These are phyloP conservation scores for Hylaeus volcanicus DNA, from an alignment of 1,140 invertebrate genomes.

Conservation along the genomic window DNA sequence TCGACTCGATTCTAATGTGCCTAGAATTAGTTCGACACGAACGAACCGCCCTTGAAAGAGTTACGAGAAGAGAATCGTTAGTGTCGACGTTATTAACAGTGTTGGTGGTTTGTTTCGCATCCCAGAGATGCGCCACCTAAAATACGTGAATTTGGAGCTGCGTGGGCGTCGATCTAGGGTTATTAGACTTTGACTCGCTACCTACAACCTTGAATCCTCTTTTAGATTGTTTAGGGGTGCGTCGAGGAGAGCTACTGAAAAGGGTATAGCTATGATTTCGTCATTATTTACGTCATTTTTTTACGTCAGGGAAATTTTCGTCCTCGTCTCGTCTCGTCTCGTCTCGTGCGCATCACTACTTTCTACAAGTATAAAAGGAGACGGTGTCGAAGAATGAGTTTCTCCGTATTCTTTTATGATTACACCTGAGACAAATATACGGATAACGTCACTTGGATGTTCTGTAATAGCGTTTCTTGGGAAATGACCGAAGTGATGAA, in stretches of 20 bases:
- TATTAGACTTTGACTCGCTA: not conserved
- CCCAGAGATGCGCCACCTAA: not conserved
- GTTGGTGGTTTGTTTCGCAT: not conserved
- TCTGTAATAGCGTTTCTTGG: not conserved
- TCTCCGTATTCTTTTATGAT: not conserved
- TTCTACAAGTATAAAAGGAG: not conserved
- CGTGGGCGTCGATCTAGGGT: not conserved
- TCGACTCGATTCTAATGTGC: conserved; percentile 16
- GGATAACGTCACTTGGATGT: not conserved
- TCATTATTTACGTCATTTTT: not conserved
- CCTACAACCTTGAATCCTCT: not conserved
- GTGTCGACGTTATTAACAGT: not conserved
- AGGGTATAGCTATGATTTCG: not conserved
- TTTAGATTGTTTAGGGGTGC: not conserved
- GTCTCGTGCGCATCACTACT: too few species aligned
- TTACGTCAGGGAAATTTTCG: too few species aligned
- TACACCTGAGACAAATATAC: not conserved
- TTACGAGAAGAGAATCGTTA: not conserved
- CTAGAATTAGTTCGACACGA: not conserved
- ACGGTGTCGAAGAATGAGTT: not conserved
- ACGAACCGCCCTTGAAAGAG: not conserved
- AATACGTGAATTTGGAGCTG: conserved; percentile 2
- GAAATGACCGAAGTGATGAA: conserved; percentile 10
- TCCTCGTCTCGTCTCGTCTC: too few species aligned
- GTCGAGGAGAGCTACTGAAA: not conserved